Evolutionary conservation across 2,888 invertebrate species (phyloP), one percentile per base, ranked within the genome.

Genomic region (Ornithoptera alexandrae): DNA sequence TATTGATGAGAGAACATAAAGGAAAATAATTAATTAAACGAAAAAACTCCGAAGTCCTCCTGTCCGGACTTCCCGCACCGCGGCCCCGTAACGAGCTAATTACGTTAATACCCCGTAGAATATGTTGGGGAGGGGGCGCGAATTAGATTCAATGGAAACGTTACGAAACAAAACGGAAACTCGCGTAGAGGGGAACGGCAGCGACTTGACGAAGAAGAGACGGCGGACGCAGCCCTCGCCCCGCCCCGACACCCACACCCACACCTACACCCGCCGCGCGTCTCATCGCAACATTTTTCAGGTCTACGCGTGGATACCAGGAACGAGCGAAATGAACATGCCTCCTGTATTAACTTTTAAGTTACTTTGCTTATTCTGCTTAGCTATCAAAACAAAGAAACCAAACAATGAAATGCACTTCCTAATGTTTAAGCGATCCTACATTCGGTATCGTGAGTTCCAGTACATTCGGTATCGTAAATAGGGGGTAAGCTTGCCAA

Each of bases 111-210:
- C 42, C 36, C 6, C 15, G 5, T 24, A 30, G 24, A 59, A 17
- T 12, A 53, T 15, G 22, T 50, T 50, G 10, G 15, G 42, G 46
- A 18, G 6, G 10, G 17, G 53, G 18, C 22, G 56, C 18, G 67
- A 67, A 56, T 53, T 67, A 62, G 62, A 58, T 58, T 58, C 20
- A 62, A 30, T 50, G 46, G 62, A 62, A 68, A n/a, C 22, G 12
- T 39, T 60, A 50, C 39, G 60, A 61, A 64, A 65, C 64, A 69
- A 56, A 69, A 36, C 42, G 42, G 57, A 56, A 57, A 56, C 69
- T 53, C 42, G 22, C 56, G 65, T 46, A 56, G 64, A 56, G 30
- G 56, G 61, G 56, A 65, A 65, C 61, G 30, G 30, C 3, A 3
- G 5, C 61, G 65, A 69, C 65, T 69, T 65, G 65, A 30, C 60